Evolutionary conservation across 2,113 vertebrate genomes (phyloP).

Genomic region (Fregata magnificens): DNA sequence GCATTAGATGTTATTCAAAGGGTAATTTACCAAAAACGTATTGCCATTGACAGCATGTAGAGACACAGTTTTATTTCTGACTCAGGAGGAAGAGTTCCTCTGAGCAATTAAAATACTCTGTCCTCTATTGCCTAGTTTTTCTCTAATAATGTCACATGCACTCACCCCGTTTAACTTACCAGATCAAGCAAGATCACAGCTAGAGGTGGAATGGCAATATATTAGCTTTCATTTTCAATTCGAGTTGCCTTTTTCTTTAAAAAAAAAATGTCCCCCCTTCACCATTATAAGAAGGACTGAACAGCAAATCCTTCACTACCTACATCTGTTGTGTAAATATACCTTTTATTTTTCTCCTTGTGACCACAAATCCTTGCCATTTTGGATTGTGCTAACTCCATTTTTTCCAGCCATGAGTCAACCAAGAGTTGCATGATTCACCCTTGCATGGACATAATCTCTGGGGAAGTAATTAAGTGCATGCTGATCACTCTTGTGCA

Average conservation of each 20-base stretch:
- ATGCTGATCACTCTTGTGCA: neutral
- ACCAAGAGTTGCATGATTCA: slow-evolving; percentile 39
- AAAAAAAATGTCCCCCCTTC: neutral
- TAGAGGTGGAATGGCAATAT: neutral
- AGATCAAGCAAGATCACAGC: neutral
- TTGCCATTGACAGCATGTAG: neutral
- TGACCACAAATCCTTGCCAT: slow-evolving; percentile 16
- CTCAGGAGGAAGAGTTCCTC: slow-evolving; percentile 1
- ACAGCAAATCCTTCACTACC: neutral
- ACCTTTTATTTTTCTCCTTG: slow-evolving; percentile 11
- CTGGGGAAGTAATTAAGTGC: neutral
- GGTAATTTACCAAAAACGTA: slow-evolving; percentile 8
- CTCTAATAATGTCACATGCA: slow-evolving; percentile 1
- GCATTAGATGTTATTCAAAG: neutral
- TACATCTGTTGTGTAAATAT: slow-evolving; percentile 34
- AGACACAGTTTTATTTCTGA: slow-evolving; percentile 12
- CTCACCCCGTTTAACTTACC: neutral
- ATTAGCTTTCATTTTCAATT: slow-evolving; percentile 9
- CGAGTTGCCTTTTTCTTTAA: slow-evolving; percentile 8
- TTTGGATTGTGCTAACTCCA: slow-evolving; percentile 15
- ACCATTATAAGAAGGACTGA: neutral
- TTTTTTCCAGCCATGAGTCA: slow-evolving; percentile 31
- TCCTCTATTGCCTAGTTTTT: slow-evolving; percentile 22
- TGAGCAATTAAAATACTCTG: slow-evolving; percentile 37
- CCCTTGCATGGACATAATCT: neutral